Conservation (phyloP, 1,140 invertebrate genomes). For the Cyclina sinensis region DNA sequence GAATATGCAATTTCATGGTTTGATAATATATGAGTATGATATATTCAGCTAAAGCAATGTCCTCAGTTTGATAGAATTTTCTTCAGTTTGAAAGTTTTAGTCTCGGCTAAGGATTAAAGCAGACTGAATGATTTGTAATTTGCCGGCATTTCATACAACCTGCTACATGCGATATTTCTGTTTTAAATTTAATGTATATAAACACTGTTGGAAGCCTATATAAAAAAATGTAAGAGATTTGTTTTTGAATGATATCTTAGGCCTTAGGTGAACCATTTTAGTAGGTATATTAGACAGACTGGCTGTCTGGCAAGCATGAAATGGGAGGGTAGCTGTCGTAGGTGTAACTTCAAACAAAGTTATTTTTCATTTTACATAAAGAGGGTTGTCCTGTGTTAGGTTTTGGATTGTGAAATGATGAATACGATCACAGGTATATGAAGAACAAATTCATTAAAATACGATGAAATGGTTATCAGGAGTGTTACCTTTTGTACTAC, state of each 20-base stretch:
- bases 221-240: not conserved
- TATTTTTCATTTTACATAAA: not conserved
- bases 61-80: too few relatives aligned
- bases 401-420: not conserved
- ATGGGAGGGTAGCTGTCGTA: not conserved
- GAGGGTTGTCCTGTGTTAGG: not conserved
- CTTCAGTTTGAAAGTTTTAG: too few relatives aligned
- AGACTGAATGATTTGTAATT: too few relatives aligned
- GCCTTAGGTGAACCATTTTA: not conserved
- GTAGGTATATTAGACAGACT: constrained; percentile 15
- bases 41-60: too few relatives aligned
- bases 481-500: not conserved
- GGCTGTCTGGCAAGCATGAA: not conserved
- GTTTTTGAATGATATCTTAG: not conserved
- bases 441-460: not conserved
- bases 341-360: constrained; percentile 37
- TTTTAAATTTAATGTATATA: constrained; percentile 9
- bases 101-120: too few relatives aligned
- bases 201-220: not conserved
- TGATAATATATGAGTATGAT: too few relatives aligned
- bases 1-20: not conserved
- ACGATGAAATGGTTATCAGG: not conserved
- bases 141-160: too few relatives aligned
- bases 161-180: too few relatives aligned
- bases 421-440: not conserved